Conservation (phyloP, 2,797 vertebrate species). For the Rhabdomys pumilio region DNA sequence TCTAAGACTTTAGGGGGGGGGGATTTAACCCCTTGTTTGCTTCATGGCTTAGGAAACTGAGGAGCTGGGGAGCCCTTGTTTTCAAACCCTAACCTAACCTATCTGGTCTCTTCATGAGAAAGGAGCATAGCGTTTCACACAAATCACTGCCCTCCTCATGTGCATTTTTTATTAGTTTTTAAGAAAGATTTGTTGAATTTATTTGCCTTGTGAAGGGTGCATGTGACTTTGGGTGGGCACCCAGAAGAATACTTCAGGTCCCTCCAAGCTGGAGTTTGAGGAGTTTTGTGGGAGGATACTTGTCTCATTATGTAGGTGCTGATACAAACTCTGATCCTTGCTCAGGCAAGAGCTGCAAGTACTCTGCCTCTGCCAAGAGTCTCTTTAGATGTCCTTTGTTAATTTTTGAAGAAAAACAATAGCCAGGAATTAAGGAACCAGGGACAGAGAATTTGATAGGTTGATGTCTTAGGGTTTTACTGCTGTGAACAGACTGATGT, state of each 20-base stretch:
- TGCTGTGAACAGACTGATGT: too few relatives aligned
- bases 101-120: not conserved
- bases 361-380: not conserved
- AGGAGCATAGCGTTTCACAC: not conserved
- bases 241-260: not conserved
- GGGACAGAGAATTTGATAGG: not conserved
- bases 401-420: conserved; percentile 27
- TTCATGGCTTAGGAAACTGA: not conserved
- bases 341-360: not conserved
- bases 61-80: not conserved
- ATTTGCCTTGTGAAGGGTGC: not conserved
- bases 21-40: not conserved
- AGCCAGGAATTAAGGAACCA: not conserved
- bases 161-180: not conserved
- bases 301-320: not conserved
- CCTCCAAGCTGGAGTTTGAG: not conserved
- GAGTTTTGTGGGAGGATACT: not conserved
- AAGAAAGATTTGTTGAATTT: not conserved
- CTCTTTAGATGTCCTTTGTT: not conserved
- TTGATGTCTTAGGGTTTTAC: not conserved
- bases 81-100: not conserved
- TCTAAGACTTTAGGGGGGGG: not conserved
- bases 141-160: not conserved
- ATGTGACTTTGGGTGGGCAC: not conserved
- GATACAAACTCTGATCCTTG: not conserved